Base-by-base conservation (phyloP, 2,113 vertebrate genomes). In the Cebidichthys violaceus region DNA sequence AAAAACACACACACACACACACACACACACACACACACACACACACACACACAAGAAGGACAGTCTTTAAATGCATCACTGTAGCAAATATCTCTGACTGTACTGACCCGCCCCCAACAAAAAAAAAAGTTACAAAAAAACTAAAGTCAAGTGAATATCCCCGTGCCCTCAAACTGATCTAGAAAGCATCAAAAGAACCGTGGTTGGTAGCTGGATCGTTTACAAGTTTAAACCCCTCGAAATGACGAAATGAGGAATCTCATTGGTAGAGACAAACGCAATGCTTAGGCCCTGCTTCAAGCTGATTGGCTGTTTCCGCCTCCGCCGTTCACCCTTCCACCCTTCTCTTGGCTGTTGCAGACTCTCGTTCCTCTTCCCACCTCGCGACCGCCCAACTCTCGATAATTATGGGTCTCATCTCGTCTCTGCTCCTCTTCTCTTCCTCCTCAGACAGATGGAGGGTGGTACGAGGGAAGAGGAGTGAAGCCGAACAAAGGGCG, bases 1-100 rank as follows among this genome's bases (percentile, higher is more conserved):
- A n/a, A n/a, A n/a, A n/a, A 75, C 39, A 33, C 55, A 59, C 81
- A 59, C 60, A 60, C 81, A 47, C 54, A 67, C 60, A 45, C 60
- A 54, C 81, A 59, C 52, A 74, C 60, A 37, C 60, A 60, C 81
- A 59, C 59, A 70, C 54, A 45, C 60, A 60, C 81, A 54, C 59
- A 70, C 55, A 39, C 47, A 20, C 17, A 20, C 17, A 50, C 45
- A 50, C 14, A 55, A 66, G 50, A 66, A 57, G 11, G 31, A 83
- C 57, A 74, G 90, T 85, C 81, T 89, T 71, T 83, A 71, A 89
- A 90, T 64, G 86, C 89, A 90, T 85, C 81, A 85, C 84, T 87
- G 81, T 88, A 82, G 82, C 78, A 86, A 82, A 87, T 82, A 77
- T 82, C 86, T 83, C 76, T 70, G 78, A 78, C 71, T 75, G 54